Base-by-base conservation (phyloP, 1,140 invertebrate genomes). In the Musca vetustissima region DNA sequence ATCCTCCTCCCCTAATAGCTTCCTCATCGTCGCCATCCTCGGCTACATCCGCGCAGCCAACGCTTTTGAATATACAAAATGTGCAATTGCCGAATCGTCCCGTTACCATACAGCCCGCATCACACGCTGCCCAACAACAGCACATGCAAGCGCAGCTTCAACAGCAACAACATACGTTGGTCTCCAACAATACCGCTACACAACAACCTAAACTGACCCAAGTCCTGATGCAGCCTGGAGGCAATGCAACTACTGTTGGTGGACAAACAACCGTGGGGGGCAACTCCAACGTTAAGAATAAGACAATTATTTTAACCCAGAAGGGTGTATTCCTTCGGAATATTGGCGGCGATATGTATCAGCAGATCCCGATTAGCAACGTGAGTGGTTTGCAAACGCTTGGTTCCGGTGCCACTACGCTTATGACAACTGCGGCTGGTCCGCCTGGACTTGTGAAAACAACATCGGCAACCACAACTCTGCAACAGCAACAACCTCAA, bases 361-460 rank as follows among this genome's bases (percentile, higher is more conserved):
- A 81, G 59, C 79, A 82, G 67, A 82, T 82, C 69, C 81, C 81
- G 8, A 79, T 83, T 7, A 80, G 78, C 36, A 82, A 79, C 72
- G 76, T 82, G 28, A 72, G 75, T 47, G 74, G 73, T 7, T 48
- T 82, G 66, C 73, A 77, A 22, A 74, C 75, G 22, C 65, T 82
- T 13, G 59, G 55, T 17, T 57, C 69, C 1, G 73, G 75, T 53
- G 67, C 70, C 14, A 74, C 75, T 47, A 82, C 80, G 19, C 69
- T 82, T 1, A 74, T 82, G 74, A 80, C 76, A 57, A 75, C 74
- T 64, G 73, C 78, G 73, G 75, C 76, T 66, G 79, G 79, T 53
- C 77, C 80, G 71, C 78, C 78, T 8, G 72, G 79, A 48, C 50
- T 82, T 68, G 78, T 82, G 3, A 82, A 81, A 69, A 79, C 79